These are phyloP conservation scores for Platanista minor DNA, from an alignment of 2,113 vertebrate genomes.

Conservation along the genomic window DNA sequence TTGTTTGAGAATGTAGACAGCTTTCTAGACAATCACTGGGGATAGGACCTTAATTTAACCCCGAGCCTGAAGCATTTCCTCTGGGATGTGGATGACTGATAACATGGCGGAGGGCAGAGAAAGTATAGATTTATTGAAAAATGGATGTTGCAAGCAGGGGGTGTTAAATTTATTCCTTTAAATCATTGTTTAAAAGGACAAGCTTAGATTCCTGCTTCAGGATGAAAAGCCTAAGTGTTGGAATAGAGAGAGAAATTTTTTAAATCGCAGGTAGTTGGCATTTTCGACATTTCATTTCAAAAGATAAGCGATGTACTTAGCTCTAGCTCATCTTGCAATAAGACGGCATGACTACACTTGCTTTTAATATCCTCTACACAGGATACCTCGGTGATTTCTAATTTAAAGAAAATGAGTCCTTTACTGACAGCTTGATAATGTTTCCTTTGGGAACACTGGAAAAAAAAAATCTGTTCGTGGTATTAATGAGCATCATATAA, in stretches of 20 bases:
- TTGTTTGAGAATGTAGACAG: conserved; percentile 69
- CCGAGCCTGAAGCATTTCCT: conserved; percentile 77
- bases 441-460: conserved; percentile 77
- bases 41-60: conserved; percentile 82
- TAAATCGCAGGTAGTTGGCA: conserved; percentile 8
- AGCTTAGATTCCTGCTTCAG: conserved; percentile 63
- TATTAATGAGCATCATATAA: conserved; percentile 74
- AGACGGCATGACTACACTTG: conserved; percentile 20
- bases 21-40: conserved; percentile 78
- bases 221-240: background rate
- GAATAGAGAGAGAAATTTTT: conserved; percentile 43
- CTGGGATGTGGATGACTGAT: conserved; percentile 75
- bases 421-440: conserved; percentile 75
- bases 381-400: conserved; percentile 66
- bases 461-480: conserved; percentile 47
- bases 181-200: conserved; percentile 78
- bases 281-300: conserved; percentile 53
- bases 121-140: conserved; percentile 80
- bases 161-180: conserved; percentile 75
- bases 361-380: conserved; percentile 57
- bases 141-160: conserved; percentile 59
- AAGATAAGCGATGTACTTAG: background rate
- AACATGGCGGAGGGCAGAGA: conserved; percentile 70
- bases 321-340: conserved; percentile 14
- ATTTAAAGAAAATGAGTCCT: conserved; percentile 79